phyloP scores from a whole-genome alignment of 1,140 invertebrate genomes.

The Trichonephila clavipes region DNA sequence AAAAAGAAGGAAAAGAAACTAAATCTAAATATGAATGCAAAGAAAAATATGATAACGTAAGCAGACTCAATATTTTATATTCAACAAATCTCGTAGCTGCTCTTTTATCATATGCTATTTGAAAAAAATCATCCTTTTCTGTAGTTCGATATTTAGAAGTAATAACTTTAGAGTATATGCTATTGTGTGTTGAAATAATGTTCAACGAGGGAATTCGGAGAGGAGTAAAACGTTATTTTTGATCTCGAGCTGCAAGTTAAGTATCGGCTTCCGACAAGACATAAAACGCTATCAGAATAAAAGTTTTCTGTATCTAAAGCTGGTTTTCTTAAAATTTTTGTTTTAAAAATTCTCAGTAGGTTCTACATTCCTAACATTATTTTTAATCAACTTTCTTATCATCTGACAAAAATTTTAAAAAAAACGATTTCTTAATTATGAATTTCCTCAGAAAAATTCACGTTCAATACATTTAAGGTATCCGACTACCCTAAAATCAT shows the following conservation, averaged over 20 bases:
- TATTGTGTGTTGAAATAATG: constrained; percentile 13
- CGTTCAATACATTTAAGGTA: no score
- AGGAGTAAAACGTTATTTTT: not conserved
- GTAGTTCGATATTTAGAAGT: not conserved
- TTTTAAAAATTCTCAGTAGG: not conserved
- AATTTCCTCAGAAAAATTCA: no score
- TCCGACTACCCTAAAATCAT: no score
- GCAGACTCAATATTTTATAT: constrained; percentile 27
- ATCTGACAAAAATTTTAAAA: no score
- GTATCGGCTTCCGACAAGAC: not conserved
- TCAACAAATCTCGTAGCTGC: not conserved
- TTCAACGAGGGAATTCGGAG: constrained; percentile 20
- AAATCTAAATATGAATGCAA: not conserved
- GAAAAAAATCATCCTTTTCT: not conserved
- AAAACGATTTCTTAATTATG: no score
- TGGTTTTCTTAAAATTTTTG: not conserved
- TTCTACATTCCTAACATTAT: not conserved
- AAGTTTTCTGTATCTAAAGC: not conserved
- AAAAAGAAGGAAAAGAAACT: not conserved
- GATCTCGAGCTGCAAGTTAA: not conserved
- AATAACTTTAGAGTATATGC: constrained; percentile 28
- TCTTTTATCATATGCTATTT: not conserved
- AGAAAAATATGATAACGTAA: constrained; percentile 29
- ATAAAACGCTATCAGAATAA: constrained; percentile 19
- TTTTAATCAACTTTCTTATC: not conserved